Conservation (phyloP, 2,888 invertebrate genomes). For the Cryptocephalus primarius region DNA sequence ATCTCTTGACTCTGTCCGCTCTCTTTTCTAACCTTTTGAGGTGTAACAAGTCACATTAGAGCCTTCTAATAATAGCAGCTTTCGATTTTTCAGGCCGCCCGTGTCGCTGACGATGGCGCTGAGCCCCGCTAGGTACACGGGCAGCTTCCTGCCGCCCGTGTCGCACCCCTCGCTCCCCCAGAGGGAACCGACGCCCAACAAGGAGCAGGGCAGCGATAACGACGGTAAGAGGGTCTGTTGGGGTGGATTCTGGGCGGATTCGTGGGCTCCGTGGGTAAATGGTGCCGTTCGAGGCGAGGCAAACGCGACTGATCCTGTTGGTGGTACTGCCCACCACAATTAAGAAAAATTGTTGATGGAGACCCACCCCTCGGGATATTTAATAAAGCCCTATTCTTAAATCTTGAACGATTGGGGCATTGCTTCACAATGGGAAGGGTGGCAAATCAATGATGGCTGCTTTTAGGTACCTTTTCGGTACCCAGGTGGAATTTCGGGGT, state of each 20-base stretch:
- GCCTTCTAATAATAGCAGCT: conserved; percentile 1
- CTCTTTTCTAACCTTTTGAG: conserved; percentile 15
- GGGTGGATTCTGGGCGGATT: background rate
- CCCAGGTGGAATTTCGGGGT: no score
- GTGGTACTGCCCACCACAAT: no score
- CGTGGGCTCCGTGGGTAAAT: no score
- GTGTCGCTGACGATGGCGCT: conserved; percentile 55
- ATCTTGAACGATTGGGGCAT: no score
- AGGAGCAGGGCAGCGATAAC: conserved; percentile 46
- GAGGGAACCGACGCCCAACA: conserved; percentile 41
- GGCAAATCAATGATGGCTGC: no score
- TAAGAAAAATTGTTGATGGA: no score
- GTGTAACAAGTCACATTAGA: conserved; percentile 6
- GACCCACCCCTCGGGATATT: no score
- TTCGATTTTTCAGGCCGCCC: conserved; percentile 55
- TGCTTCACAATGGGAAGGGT: no score
- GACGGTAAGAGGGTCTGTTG: conserved; percentile 53
- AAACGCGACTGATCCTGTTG: no score
- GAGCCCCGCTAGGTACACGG: conserved; percentile 58
- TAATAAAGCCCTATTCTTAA: no score
- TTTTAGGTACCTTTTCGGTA: no score
- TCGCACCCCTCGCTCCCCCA: conserved; percentile 33
- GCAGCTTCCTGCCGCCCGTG: conserved; percentile 46
- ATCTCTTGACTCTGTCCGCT: background rate
- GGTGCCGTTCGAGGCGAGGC: no score